Evolutionary conservation across 2,113 vertebrate species (phyloP).

Genomic region (Bos indicus): DNA sequence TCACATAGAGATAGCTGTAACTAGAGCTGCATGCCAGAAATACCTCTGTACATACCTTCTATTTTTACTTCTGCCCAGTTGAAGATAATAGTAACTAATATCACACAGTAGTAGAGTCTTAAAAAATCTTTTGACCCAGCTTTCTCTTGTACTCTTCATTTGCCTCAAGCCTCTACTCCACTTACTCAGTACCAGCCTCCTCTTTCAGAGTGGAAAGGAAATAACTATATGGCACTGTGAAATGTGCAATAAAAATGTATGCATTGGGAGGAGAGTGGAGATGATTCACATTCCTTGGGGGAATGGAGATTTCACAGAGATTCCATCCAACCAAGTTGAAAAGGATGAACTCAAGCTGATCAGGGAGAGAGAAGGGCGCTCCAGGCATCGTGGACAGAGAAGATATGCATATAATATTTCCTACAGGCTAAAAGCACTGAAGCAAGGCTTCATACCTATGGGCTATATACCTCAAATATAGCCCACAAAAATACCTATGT

Average conservation of each 20-base stretch:
- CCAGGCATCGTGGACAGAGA: neutral
- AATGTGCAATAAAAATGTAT: neutral
- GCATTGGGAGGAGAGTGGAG: neutral
- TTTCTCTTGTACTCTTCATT: neutral
- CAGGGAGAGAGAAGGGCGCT: neutral
- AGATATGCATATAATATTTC: neutral
- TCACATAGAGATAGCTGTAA: neutral
- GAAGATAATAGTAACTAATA: conserved; percentile 6
- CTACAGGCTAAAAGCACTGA: neutral
- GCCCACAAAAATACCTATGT: neutral
- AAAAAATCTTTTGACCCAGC: neutral
- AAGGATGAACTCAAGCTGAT: neutral
- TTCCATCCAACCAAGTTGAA: neutral
- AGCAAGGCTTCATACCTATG: neutral
- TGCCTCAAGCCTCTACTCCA: neutral
- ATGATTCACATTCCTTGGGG: neutral
- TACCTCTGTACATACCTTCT: neutral
- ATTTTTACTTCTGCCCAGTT: neutral
- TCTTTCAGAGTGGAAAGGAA: neutral
- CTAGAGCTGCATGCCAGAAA: neutral
- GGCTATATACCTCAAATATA: neutral
- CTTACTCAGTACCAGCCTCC: neutral
- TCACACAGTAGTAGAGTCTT: neutral
- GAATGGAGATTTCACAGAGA: neutral
- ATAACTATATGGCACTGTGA: neutral